phyloP scores from a whole-genome alignment of 2,888 invertebrate species.

The Dasysyrphus albostriatus region DNA sequence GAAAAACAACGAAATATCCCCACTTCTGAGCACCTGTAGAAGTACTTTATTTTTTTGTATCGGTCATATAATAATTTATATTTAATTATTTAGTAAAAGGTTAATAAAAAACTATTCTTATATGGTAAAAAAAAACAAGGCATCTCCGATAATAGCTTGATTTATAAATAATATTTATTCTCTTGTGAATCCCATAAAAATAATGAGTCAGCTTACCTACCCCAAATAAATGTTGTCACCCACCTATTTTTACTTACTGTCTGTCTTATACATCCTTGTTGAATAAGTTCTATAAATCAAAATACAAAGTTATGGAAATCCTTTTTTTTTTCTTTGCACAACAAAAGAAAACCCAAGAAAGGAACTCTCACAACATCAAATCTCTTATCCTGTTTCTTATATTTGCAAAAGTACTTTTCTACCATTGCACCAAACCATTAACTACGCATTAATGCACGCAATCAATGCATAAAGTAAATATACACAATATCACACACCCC shows the following conservation, averaged over 20 bases:
- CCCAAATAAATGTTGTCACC: neutral
- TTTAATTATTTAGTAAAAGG: too few species aligned
- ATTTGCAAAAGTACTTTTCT: slow-evolving; percentile 69
- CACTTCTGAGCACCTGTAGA: too few species aligned
- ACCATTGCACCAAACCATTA: slow-evolving; percentile 61
- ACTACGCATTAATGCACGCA: slow-evolving; percentile 73
- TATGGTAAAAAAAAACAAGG: too few species aligned
- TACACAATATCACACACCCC: slow-evolving; percentile 5
- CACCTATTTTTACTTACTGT: neutral
- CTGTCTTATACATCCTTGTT: slow-evolving; percentile 7
- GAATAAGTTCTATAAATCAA: slow-evolving; percentile 39
- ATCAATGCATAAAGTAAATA: slow-evolving; percentile 53
- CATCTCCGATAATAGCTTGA: too few species aligned
- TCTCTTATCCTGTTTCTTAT: slow-evolving; percentile 29
- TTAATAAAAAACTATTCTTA: too few species aligned
- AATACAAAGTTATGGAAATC: slow-evolving; percentile 61
- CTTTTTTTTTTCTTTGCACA: neutral
- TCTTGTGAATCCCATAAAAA: too few species aligned
- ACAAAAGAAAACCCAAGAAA: neutral
- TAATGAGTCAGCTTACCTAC: too few species aligned
- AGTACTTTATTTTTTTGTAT: too few species aligned
- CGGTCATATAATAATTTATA: too few species aligned
- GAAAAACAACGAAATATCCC: too few species aligned
- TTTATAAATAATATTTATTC: too few species aligned
- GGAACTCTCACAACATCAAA: neutral